Evolutionary conservation across 1,140 invertebrate genomes (phyloP).

Genomic region (Conus betulinus): DNA sequence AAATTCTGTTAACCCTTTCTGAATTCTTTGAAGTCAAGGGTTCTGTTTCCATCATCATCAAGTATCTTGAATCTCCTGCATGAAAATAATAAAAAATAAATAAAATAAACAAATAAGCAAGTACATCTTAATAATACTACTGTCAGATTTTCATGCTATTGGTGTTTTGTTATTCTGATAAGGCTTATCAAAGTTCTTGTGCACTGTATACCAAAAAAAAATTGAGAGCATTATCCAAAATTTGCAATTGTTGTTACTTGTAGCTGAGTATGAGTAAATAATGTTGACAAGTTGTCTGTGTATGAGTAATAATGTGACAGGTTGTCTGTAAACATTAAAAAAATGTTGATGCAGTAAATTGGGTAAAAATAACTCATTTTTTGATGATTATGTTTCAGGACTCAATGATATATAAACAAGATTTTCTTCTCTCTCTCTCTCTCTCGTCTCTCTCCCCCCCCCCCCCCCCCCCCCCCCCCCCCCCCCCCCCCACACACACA

Average conservation of each 20-base stretch:
- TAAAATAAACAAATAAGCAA: neutral
- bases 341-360: no score
- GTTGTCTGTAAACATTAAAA: no score
- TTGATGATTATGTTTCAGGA: no score
- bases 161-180: neutral
- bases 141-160: neutral
- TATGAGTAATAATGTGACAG: no score
- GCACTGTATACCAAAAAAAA: neutral
- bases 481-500: no score
- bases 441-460: no score
- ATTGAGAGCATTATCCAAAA: neutral
- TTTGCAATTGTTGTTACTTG: neutral
- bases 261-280: no score
- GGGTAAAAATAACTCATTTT: no score
- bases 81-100: slow-evolving; percentile 36
- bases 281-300: no score
- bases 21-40: slow-evolving; percentile 90
- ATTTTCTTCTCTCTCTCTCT: no score
- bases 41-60: slow-evolving; percentile 93
- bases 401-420: no score
- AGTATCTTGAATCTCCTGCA: slow-evolving; percentile 90
- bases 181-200: neutral
- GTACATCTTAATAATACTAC: neutral
- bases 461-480: no score
- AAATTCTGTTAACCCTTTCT: slow-evolving; percentile 86